Conservation (phyloP, 2,888 invertebrate species). For the Acheta domesticus region DNA sequence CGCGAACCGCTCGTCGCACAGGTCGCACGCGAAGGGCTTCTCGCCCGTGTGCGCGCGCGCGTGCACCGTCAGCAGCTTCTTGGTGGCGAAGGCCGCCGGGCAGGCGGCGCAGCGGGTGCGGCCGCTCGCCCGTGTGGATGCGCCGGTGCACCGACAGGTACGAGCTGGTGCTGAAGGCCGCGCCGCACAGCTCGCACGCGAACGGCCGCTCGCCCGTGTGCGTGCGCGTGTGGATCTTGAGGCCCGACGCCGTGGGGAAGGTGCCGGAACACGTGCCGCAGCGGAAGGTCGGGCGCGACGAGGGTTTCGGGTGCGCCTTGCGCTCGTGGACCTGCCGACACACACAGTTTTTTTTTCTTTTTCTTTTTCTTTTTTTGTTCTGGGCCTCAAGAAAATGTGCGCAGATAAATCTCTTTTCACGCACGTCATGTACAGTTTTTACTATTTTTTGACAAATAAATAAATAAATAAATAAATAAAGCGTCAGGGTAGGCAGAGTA, state of each 20-base stretch:
- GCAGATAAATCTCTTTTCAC: no score
- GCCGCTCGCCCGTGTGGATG: not conserved
- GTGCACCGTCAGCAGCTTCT: not conserved
- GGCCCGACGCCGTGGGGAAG: not conserved
- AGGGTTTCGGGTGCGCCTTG: no score
- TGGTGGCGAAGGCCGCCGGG: not conserved
- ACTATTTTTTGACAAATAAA: no score
- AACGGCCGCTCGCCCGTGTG: not conserved
- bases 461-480: no score
- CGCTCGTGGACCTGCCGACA: no score
- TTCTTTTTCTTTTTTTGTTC: no score
- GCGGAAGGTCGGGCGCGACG: not conserved
- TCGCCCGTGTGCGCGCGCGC: not conserved
- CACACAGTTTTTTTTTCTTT: no score
- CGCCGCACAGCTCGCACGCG: constrained; percentile 2
- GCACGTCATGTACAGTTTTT: no score
- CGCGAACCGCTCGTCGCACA: not conserved
- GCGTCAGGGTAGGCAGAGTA: no score
- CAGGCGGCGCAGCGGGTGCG: not conserved
- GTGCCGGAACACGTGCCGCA: not conserved
- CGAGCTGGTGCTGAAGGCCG: not conserved
- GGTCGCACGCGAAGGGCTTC: not conserved
- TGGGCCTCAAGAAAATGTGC: no score
- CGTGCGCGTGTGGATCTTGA: not conserved
- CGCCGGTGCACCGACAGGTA: not conserved